These are phyloP conservation scores for Cephalotes varians DNA, from an alignment of 2,888 invertebrate species.

Conservation along the genomic window DNA sequence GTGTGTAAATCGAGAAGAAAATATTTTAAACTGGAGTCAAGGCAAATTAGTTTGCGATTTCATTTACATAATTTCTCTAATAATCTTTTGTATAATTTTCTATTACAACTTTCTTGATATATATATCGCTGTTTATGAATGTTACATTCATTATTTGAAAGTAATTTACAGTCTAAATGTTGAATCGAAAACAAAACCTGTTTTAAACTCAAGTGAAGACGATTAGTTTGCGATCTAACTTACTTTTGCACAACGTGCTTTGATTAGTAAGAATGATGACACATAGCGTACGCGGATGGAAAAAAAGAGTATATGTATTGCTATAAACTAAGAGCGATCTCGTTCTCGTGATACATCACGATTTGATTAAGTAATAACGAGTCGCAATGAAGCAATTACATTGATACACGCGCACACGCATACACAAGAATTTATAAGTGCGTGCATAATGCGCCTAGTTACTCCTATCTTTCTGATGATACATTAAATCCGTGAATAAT, in stretches of 20 bases:
- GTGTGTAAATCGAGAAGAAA: too few species aligned
- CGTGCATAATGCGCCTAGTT: neutral
- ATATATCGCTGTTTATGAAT: neutral
- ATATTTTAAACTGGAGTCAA: too few species aligned
- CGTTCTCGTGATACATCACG: conserved; percentile 9
- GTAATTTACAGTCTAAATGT: neutral
- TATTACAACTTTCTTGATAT: neutral
- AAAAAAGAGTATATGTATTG: neutral
- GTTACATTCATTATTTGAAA: neutral
- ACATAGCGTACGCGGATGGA: neutral
- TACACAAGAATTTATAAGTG: conserved; percentile 6
- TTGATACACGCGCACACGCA: neutral
- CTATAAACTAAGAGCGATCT: conserved; percentile 13
- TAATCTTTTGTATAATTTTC: neutral
- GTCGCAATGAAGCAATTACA: conserved; percentile 22
- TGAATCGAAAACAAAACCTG: neutral
- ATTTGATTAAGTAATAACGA: conserved; percentile 12
- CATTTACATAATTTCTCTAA: too few species aligned
- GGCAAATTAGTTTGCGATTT: too few species aligned
- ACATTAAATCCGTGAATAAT: conserved; percentile 12
- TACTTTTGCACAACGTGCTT: neutral
- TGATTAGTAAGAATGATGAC: conserved; percentile 5
- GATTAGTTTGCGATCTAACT: neutral
- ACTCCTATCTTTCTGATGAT: conserved; percentile 12
- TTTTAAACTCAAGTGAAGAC: neutral